Evolutionary conservation across 2,888 invertebrate genomes (phyloP), one percentile per base, ranked within the genome.

Genomic region (Cyclophora albipunctata): DNA sequence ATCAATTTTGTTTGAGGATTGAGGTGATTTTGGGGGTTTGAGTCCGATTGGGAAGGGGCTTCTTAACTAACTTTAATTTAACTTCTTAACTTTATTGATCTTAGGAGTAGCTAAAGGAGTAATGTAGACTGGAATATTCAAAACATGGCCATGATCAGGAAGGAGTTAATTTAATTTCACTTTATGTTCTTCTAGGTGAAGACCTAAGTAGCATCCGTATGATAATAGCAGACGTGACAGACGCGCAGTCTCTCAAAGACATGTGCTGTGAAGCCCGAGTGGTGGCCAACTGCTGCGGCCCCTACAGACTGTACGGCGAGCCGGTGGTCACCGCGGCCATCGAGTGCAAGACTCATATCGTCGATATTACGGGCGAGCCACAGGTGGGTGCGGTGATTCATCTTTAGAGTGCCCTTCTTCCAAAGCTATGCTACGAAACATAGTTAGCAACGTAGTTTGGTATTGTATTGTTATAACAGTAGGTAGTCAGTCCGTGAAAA

Each of bases 331-430:
- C 93, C 63, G 97, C 98, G 0, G 98, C 97, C 60, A 90, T 97
- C 34, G 93, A 93, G 50, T 91, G 92, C 45, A 92, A 92, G 50
- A 92, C 98, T 0, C 93, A 96, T 84, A 95, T 98, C 71, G 92
- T 99, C 5, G 99, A 99, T 78, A 94, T 99, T 41, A 95, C 94
- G 69, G 98, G 98, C 4, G 98, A 99, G 75, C 95, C 98, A 0
- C 92, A 93, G 88, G 93, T 93, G 41, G 33, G n/a, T 5, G 20
- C 40, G 5, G 7, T 3, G 40, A 3, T 7, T 7, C 5, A 40
- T 5, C 40, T 7, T 40, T 40, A 7, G 40, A 66, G 79, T 93
- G 54, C 90, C 5, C 40, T 40, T 3, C 34, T 3, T 20, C 3
- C 40, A 40, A 20, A 20, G 20, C 20, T 20, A 20, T 20, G 20